These are phyloP conservation scores for Ruditapes philippinarum DNA, from an alignment of 1,140 invertebrate species.

Conservation along the genomic window DNA sequence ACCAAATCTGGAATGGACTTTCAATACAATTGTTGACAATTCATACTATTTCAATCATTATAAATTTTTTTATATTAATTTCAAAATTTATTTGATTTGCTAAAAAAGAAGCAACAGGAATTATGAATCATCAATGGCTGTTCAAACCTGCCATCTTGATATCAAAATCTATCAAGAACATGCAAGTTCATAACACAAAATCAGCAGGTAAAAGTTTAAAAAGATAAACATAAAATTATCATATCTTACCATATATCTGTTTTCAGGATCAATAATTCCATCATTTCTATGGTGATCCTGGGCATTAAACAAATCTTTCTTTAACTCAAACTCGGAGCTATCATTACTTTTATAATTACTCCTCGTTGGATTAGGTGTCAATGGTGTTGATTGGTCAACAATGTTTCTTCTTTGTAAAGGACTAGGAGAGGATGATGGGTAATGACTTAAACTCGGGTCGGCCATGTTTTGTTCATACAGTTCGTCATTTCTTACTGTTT, in stretches of 20 bases:
- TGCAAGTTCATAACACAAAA: too few relatives aligned
- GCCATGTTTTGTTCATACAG: constrained; percentile 67
- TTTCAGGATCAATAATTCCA: constrained; percentile 33
- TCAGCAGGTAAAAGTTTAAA: too few relatives aligned
- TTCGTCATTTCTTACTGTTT: constrained; percentile 74
- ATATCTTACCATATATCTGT: constrained; percentile 58
- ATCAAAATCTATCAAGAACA: too few relatives aligned
- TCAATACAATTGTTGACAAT: too few relatives aligned
- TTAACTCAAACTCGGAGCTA: constrained; percentile 38
- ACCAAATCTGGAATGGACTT: too few relatives aligned
- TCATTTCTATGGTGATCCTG: constrained; percentile 38
- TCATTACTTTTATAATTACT: neutral
- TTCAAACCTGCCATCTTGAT: too few relatives aligned
- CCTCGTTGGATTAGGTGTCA: constrained; percentile 66
- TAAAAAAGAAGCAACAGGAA: too few relatives aligned
- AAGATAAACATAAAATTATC: too few relatives aligned
- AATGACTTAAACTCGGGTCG: constrained; percentile 41
- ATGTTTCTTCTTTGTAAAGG: constrained; percentile 76
- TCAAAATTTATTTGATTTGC: too few relatives aligned
- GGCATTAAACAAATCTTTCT: constrained; percentile 57
- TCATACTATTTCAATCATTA: too few relatives aligned
- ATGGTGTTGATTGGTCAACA: constrained; percentile 80
- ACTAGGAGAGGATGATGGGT: constrained; percentile 75
- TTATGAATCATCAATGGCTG: too few relatives aligned
- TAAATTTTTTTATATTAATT: too few relatives aligned